Conservation (phyloP, 2,113 vertebrate genomes). For the Laticauda colubrina region DNA sequence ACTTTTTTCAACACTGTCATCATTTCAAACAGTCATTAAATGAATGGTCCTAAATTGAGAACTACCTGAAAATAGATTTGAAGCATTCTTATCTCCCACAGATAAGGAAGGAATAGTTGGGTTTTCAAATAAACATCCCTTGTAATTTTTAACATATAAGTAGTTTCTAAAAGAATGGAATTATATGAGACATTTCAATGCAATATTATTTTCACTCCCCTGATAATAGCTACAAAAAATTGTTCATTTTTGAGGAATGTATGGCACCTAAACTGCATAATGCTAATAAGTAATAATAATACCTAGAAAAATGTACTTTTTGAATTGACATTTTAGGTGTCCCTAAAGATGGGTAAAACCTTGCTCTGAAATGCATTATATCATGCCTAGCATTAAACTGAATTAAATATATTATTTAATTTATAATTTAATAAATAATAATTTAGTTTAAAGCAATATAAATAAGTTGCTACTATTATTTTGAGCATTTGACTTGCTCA, state of each 20-base stretch:
- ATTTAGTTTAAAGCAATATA: no score
- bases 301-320: not conserved
- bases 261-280: not conserved
- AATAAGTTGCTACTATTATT: not conserved
- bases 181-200: constrained; percentile 59
- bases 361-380: not conserved
- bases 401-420: not conserved
- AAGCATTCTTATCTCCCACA: not conserved
- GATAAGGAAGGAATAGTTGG: constrained; percentile 15
- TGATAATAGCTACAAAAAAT: constrained; percentile 29
- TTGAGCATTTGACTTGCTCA: not conserved
- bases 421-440: no score
- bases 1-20: not conserved
- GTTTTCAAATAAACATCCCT: constrained; percentile 55
- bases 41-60: not conserved
- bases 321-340: not conserved
- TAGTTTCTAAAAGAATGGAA: constrained; percentile 25
- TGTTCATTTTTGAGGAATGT: constrained; percentile 19
- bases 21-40: not conserved
- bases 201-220: constrained; percentile 9
- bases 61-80: not conserved
- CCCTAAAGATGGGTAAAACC: not conserved
- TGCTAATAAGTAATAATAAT: not conserved
- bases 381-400: not conserved
- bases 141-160: constrained; percentile 32